These are phyloP conservation scores for Carcharodon carcharias DNA, from an alignment of 2,797 vertebrate species.

Conservation along the genomic window DNA sequence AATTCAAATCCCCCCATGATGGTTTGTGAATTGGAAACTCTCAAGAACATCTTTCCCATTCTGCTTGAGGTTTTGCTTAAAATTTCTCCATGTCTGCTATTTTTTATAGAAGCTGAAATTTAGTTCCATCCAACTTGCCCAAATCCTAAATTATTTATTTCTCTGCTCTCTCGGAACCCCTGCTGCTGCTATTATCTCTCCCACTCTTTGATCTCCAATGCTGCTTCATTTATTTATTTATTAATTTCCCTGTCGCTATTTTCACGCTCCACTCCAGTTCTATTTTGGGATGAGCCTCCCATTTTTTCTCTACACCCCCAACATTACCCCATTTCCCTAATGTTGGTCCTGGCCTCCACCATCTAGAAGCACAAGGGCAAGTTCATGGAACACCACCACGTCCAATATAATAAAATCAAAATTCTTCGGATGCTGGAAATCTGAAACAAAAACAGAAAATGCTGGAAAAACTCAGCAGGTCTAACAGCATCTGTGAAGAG, in stretches of 20 bases:
- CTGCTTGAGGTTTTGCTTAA: background rate
- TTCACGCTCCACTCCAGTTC: background rate
- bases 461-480: too few species aligned
- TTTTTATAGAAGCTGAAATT: background rate
- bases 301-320: background rate
- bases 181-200: background rate
- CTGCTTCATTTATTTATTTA: background rate
- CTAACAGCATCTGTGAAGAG: too few species aligned
- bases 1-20: too few species aligned
- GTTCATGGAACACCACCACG: too few species aligned
- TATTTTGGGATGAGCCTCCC: background rate
- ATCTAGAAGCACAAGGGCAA: background rate
- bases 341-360: background rate
- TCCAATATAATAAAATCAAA: too few species aligned
- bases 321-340: background rate
- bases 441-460: too few species aligned
- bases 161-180: background rate
- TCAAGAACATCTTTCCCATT: background rate
- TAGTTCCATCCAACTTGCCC: background rate
- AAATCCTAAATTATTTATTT: background rate
- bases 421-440: too few species aligned
- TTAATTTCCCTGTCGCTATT: background rate
- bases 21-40: too few species aligned
- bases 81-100: background rate
- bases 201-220: background rate